phyloP scores from a whole-genome alignment of 2,113 vertebrate species.

The Lontra canadensis region DNA sequence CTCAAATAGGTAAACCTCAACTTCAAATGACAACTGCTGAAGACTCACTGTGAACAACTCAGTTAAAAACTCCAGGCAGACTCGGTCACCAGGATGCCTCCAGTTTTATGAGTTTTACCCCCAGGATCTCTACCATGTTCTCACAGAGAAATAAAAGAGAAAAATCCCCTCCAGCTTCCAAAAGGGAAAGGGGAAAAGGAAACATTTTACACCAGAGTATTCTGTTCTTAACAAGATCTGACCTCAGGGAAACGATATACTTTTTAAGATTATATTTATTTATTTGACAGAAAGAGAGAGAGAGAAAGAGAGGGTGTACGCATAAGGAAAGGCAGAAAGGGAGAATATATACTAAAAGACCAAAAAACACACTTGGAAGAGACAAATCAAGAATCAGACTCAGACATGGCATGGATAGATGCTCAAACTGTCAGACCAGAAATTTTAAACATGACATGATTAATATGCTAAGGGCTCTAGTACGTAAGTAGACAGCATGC shows the following conservation, averaged over 20 bases:
- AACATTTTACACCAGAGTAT: not conserved
- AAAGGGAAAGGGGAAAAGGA: not conserved
- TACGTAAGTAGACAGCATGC: not conserved
- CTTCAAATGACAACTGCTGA: not conserved
- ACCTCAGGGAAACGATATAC: not conserved
- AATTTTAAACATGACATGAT: not conserved
- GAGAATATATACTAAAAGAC: not conserved
- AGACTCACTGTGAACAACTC: not conserved
- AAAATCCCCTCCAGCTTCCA: not conserved
- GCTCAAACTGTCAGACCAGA: not conserved
- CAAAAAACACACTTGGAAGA: not conserved
- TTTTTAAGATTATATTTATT: not conserved
- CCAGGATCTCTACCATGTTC: not conserved
- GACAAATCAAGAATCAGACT: not conserved
- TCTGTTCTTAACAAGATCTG: not conserved
- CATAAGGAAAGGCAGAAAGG: not conserved
- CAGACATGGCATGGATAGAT: not conserved
- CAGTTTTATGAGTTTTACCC: not conserved
- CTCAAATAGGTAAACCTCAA: not conserved
- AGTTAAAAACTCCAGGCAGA: not conserved
- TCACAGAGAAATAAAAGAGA: not conserved
- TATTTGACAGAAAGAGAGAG: not conserved
- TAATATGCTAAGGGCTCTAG: not conserved
- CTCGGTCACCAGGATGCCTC: not conserved
- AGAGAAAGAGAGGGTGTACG: too few species aligned